Evolutionary conservation across 2,113 vertebrate genomes (phyloP).

Genomic region (Cephalopholis sonnerati): DNA sequence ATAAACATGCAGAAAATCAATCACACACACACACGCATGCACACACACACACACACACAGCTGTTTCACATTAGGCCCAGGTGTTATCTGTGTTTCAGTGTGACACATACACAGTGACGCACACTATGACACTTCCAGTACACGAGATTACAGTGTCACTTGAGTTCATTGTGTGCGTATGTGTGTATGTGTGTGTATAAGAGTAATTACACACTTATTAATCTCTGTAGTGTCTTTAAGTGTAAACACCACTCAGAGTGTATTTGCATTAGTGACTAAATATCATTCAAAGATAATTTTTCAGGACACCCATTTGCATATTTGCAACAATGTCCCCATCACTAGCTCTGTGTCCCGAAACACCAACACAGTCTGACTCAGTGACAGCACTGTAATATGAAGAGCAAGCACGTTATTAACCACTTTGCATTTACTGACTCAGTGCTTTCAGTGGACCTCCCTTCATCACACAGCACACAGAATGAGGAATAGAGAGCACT

Average conservation of each 20-base stretch:
- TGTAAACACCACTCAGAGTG: not conserved
- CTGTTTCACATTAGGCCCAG: constrained; percentile 38
- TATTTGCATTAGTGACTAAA: constrained; percentile 19
- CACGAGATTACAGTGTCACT: constrained; percentile 20
- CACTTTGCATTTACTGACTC: constrained; percentile 47
- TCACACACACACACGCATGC: constrained; percentile 6
- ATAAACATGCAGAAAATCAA: not conserved
- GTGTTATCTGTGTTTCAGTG: constrained; percentile 29
- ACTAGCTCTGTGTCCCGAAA: constrained; percentile 15
- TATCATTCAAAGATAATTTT: not conserved
- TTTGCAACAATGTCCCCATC: not conserved
- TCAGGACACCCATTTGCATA: constrained; percentile 11
- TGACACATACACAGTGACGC: constrained; percentile 44
- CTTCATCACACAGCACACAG: not conserved
- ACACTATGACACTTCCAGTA: constrained; percentile 11
- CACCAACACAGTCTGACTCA: constrained; percentile 37
- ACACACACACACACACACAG: constrained; percentile 29
- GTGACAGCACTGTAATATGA: constrained; percentile 6
- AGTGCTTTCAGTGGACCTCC: not conserved
- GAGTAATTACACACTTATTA: not conserved
- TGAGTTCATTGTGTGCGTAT: not conserved
- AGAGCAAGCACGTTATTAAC: constrained; percentile 18
- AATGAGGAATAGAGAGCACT: not conserved
- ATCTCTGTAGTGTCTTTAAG: not conserved
- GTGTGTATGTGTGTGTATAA: not conserved